phyloP scores from a whole-genome alignment of 2,888 invertebrate genomes.

The Chorisops tibialis region DNA sequence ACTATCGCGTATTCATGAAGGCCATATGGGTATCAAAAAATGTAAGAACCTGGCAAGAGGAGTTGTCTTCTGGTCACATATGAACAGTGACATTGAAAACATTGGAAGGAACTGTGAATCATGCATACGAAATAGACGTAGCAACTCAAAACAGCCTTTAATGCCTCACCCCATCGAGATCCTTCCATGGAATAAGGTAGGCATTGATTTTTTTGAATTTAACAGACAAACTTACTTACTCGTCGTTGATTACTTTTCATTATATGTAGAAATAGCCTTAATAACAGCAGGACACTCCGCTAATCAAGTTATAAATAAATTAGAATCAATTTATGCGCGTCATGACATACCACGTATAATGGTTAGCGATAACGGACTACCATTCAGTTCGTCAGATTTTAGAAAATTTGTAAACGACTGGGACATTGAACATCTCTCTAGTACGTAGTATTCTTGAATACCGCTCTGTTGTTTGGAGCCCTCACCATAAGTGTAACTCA shows the following conservation, averaged over 20 bases:
- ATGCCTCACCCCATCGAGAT: constrained; percentile 6
- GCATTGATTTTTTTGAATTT: constrained; percentile 29
- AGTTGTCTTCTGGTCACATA: constrained; percentile 28
- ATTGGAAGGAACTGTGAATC: constrained; percentile 31
- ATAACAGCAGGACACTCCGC: not conserved
- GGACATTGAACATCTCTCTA: not conserved
- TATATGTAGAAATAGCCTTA: not conserved
- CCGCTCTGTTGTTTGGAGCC: too few species aligned
- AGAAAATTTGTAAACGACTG: not conserved
- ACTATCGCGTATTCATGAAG: constrained; percentile 29
- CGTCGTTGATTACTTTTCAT: constrained; percentile 23
- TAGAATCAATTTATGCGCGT: not conserved
- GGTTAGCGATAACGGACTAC: not conserved
- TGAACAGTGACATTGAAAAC: constrained; percentile 30
- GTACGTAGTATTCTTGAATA: not conserved
- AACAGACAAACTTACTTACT: constrained; percentile 29
- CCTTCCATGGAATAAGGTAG: constrained; percentile 27
- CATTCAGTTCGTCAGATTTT: constrained; percentile 22
- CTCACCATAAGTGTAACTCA: too few species aligned
- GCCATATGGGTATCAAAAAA: constrained; percentile 28
- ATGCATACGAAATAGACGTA: constrained; percentile 30
- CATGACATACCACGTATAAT: not conserved
- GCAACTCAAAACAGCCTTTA: constrained; percentile 24
- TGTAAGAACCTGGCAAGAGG: too few species aligned
- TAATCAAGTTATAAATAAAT: not conserved